Conservation (phyloP, 2,888 invertebrate species). For the Drosophila aldrichi region DNA sequence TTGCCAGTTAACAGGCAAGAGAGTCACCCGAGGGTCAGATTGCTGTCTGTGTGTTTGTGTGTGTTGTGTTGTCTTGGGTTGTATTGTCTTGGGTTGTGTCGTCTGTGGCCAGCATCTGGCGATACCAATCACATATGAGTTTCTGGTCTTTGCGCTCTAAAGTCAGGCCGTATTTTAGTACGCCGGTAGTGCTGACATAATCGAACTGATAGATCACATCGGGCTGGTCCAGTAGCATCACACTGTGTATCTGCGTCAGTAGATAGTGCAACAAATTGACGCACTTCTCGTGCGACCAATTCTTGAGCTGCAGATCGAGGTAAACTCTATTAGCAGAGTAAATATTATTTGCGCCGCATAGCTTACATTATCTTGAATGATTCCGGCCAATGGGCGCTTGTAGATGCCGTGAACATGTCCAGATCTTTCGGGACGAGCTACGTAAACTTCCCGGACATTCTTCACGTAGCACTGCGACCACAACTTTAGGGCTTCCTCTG, state of each 20-base stretch:
- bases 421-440: not conserved
- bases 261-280: not conserved
- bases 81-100: too few relatives aligned
- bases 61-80: not conserved
- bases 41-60: too few relatives aligned
- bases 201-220: constrained; percentile 21
- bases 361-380: not conserved
- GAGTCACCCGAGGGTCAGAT: constrained; percentile 45
- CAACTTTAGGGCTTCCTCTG: constrained; percentile 1
- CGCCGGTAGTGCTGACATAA: too few relatives aligned
- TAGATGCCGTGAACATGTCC: not conserved
- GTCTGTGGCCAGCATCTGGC: too few relatives aligned
- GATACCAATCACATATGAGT: constrained; percentile 24
- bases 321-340: not conserved
- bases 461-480: constrained; percentile 12
- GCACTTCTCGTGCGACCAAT: not conserved
- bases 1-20: constrained; percentile 54
- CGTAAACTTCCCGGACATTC: not conserved
- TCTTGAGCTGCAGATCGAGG: not conserved
- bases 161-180: not conserved
- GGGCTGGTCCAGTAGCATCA: not conserved
- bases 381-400: not conserved
- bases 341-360: not conserved
- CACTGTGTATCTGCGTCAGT: not conserved
- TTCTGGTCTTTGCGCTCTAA: not conserved